These are phyloP conservation scores for Seira sanloemensis DNA, from an alignment of 2,888 invertebrate genomes.

Conservation along the genomic window DNA sequence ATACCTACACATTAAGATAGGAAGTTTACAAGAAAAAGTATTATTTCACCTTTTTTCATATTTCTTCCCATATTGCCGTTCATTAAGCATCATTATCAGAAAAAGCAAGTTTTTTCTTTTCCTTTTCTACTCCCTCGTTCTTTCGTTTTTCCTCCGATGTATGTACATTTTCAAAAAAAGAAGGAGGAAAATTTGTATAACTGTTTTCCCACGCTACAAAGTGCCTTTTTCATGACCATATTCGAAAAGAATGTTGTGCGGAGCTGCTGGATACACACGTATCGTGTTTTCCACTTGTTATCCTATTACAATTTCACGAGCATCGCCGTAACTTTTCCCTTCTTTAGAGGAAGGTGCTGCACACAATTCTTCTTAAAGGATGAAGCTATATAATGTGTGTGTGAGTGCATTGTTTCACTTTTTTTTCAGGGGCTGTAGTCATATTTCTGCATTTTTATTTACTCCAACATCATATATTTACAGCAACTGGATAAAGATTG, in stretches of 20 bases:
- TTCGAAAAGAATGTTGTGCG: not conserved
- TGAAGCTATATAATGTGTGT: not conserved
- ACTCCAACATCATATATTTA: not conserved
- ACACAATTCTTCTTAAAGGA: not conserved
- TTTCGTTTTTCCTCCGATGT: too few species aligned
- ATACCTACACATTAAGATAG: conserved; percentile 17
- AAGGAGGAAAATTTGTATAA: conserved; percentile 36
- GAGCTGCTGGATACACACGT: not conserved
- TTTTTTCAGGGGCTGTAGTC: not conserved
- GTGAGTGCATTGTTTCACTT: not conserved
- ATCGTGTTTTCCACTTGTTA: conserved; percentile 51
- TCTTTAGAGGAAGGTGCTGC: not conserved
- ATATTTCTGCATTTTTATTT: conserved; percentile 9
- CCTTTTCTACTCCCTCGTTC: too few species aligned
- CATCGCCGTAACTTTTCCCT: not conserved
- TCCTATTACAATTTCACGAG: conserved; percentile 48
- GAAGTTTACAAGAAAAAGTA: conserved; percentile 2
- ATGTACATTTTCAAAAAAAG: conserved; percentile 6
- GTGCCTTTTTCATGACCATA: not conserved
- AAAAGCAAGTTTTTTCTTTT: conserved; percentile 16
- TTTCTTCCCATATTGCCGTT: conserved; percentile 12
- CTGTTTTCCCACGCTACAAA: conserved; percentile 45
- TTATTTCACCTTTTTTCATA: conserved; percentile 5
- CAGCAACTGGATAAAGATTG: not conserved
- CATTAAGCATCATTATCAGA: conserved; percentile 16